Evolutionary conservation across 2,888 invertebrate species (phyloP).

Genomic region (Drosophila neotestacea): DNA sequence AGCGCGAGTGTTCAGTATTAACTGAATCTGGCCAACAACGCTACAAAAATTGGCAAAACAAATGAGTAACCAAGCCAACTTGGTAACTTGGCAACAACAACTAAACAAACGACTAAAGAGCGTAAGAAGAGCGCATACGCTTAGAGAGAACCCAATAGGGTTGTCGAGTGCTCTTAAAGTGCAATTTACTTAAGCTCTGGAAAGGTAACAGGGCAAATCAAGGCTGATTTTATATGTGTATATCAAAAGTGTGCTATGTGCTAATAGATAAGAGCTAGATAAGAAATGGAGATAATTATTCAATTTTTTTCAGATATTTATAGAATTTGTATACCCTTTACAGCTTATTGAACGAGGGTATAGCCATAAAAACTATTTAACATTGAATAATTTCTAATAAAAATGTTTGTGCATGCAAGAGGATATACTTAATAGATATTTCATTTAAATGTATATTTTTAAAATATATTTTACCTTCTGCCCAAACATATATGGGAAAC

Average conservation of each 20-base stretch:
- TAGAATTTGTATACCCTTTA: neutral
- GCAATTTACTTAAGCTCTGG: neutral
- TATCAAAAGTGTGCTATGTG: slow-evolving; percentile 1
- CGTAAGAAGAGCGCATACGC: slow-evolving; percentile 7
- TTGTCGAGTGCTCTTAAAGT: slow-evolving; percentile 26
- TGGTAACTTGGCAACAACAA: slow-evolving; percentile 74
- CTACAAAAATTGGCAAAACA: slow-evolving; percentile 80
- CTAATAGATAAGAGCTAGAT: slow-evolving; percentile 32
- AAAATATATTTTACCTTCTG: no score
- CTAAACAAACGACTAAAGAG: slow-evolving; percentile 40
- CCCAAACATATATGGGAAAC: no score
- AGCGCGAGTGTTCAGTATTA: slow-evolving; percentile 76
- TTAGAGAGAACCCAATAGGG: slow-evolving; percentile 44
- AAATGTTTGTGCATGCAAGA: no score
- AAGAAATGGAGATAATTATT: neutral
- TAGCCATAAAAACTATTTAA: neutral
- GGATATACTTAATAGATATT: no score
- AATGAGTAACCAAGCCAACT: slow-evolving; percentile 79
- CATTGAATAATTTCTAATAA: no score
- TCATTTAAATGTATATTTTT: no score
- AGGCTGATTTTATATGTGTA: slow-evolving; percentile 40
- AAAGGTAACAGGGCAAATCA: slow-evolving; percentile 34
- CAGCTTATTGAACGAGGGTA: no score
- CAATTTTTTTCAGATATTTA: slow-evolving; percentile 8
- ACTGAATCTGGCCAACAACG: slow-evolving; percentile 63